phyloP scores from a whole-genome alignment of 1,140 invertebrate genomes.

The Bombus fervidus region DNA sequence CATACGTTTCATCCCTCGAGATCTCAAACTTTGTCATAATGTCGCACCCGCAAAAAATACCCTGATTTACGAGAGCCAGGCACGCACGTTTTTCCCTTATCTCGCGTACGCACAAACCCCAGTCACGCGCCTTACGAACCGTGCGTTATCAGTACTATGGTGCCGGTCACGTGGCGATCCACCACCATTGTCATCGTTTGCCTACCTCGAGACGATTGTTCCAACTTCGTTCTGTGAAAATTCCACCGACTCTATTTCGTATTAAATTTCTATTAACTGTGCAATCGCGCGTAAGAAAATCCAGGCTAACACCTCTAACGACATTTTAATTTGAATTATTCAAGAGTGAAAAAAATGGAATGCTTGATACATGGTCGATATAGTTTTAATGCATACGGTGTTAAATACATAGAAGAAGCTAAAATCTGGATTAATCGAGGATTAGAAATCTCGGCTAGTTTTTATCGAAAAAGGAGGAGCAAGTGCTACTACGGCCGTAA shows the following conservation, averaged over 20 bases:
- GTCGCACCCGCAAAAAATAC: constrained; percentile 39
- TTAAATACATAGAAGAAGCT: too few relatives aligned
- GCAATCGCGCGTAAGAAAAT: constrained; percentile 32
- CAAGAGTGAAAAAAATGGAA: too few relatives aligned
- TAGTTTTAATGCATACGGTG: not conserved
- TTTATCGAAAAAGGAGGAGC: not conserved
- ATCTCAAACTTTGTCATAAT: constrained; percentile 52
- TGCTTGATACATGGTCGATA: too few relatives aligned
- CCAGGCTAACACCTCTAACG: not conserved
- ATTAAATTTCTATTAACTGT: constrained; percentile 51
- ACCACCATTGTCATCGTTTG: constrained; percentile 55
- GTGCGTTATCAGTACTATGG: constrained; percentile 59
- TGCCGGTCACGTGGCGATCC: constrained; percentile 49
- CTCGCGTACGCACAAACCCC: constrained; percentile 57
- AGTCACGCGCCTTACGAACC: constrained; percentile 49
- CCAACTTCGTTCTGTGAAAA: not conserved
- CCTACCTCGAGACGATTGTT: constrained; percentile 14
- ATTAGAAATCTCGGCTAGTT: not conserved
- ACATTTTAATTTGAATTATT: not conserved
- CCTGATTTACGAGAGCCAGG: constrained; percentile 67
- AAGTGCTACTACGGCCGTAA: not conserved
- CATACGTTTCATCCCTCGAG: constrained; percentile 47
- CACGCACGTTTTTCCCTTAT: constrained; percentile 69
- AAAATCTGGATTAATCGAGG: not conserved
- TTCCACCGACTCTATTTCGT: not conserved